These are phyloP conservation scores for Cairina moschata DNA, from an alignment of 2,113 vertebrate species.

Conservation along the genomic window DNA sequence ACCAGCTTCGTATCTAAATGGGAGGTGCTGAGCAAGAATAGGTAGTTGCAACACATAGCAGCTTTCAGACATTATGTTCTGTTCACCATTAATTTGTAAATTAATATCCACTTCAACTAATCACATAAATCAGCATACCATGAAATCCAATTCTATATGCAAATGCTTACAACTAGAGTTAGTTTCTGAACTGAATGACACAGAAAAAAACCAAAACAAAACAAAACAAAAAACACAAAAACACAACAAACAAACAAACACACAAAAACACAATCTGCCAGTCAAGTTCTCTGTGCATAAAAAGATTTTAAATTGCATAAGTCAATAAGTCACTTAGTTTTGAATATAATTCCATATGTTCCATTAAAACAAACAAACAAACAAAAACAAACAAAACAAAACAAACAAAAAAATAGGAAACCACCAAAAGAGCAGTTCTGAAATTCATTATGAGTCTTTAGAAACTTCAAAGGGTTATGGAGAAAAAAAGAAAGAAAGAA, in stretches of 20 bases:
- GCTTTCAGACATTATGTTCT: neutral
- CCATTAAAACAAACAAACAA: neutral
- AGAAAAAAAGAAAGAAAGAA: neutral
- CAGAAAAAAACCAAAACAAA: neutral
- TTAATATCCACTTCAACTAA: neutral
- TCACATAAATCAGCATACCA: neutral
- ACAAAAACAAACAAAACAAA: too few relatives aligned
- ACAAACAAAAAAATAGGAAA: neutral
- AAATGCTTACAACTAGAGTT: neutral
- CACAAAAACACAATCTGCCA: neutral
- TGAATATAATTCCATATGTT: neutral
- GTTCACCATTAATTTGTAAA: neutral
- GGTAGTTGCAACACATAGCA: neutral
- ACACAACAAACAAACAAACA: too few relatives aligned
- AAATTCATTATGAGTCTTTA: neutral
- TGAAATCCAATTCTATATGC: neutral
- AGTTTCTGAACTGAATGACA: neutral
- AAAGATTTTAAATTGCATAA: neutral
- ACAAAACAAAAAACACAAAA: neutral
- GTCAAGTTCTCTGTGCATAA: neutral
- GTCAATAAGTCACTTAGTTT: neutral
- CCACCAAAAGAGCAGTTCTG: neutral
- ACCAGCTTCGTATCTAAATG: neutral
- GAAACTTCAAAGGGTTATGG: neutral
- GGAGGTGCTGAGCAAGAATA: neutral